phyloP scores from a whole-genome alignment of 2,113 vertebrate genomes.

The Polypterus bichir region DNA sequence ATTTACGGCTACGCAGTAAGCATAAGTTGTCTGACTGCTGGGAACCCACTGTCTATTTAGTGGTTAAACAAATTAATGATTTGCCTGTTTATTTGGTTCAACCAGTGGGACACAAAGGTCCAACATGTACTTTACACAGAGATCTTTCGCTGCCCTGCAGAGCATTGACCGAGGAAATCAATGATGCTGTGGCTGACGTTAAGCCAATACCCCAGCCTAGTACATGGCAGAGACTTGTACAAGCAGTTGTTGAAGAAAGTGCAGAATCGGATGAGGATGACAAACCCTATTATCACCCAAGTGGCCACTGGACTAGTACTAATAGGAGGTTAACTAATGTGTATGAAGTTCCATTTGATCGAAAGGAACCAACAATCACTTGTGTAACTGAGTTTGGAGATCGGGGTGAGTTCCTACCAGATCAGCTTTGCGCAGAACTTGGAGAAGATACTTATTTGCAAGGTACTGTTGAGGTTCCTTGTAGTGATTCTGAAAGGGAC shows the following conservation, averaged over 20 bases:
- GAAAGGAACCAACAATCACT: too few relatives aligned
- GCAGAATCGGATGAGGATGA: background rate
- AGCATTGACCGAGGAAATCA: background rate
- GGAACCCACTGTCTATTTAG: constrained; percentile 9
- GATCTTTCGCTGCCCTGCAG: constrained; percentile 13
- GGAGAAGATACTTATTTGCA: too few relatives aligned
- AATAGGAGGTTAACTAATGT: too few relatives aligned
- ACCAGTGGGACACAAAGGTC: constrained; percentile 1
- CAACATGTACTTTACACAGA: constrained; percentile 5
- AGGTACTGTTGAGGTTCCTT: too few relatives aligned
- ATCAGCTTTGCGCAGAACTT: too few relatives aligned
- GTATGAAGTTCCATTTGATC: too few relatives aligned
- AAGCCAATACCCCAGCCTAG: background rate
- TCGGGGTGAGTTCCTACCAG: too few relatives aligned
- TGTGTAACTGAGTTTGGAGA: too few relatives aligned
- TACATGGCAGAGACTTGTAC: background rate
- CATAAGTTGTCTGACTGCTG: constrained; percentile 13
- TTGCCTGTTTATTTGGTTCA: constrained; percentile 9
- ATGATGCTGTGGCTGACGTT: background rate
- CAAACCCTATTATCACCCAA: too few relatives aligned
- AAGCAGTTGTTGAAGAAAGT: background rate
- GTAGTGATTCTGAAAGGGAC: too few relatives aligned
- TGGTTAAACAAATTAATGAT: background rate
- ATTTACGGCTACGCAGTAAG: constrained; percentile 5
- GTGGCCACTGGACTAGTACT: too few relatives aligned